Conservation (phyloP, 2,888 invertebrate species). For the Amaurobius ferox region DNA sequence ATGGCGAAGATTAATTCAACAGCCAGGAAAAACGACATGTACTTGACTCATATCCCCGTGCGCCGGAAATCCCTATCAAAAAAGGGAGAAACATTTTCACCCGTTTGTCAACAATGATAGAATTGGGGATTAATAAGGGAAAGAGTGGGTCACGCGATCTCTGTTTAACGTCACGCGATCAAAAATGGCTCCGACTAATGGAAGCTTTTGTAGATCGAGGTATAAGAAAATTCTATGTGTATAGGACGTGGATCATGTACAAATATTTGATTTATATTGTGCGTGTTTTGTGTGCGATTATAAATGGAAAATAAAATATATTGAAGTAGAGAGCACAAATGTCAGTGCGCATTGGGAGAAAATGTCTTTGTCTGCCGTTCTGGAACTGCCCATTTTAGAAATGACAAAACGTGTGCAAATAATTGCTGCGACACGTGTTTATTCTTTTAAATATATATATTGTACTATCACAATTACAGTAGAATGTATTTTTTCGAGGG, state of each 20-base stretch:
- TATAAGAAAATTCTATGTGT: neutral
- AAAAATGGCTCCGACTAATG: neutral
- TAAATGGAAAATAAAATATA: neutral
- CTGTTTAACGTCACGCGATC: neutral
- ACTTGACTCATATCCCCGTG: neutral
- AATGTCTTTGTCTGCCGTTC: too few species aligned
- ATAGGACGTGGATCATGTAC: neutral
- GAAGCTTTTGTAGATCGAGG: neutral
- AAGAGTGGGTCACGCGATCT: neutral
- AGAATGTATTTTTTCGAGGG: too few species aligned
- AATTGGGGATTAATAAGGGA: conserved; percentile 1
- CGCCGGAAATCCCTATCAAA: neutral
- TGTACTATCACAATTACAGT: too few species aligned
- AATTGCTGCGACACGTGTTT: too few species aligned
- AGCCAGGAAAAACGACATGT: neutral
- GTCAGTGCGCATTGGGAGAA: too few species aligned
- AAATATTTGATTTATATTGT: neutral
- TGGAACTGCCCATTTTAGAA: too few species aligned
- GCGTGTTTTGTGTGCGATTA: neutral
- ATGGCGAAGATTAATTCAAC: neutral
- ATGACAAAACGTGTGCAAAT: too few species aligned
- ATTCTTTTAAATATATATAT: too few species aligned
- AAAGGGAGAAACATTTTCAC: conserved; percentile 1
- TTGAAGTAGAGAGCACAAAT: too few species aligned
- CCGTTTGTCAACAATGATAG: conserved; percentile 14